Evolutionary conservation across 2,888 invertebrate species (phyloP).

Genomic region (Agriopis leucophaearia): DNA sequence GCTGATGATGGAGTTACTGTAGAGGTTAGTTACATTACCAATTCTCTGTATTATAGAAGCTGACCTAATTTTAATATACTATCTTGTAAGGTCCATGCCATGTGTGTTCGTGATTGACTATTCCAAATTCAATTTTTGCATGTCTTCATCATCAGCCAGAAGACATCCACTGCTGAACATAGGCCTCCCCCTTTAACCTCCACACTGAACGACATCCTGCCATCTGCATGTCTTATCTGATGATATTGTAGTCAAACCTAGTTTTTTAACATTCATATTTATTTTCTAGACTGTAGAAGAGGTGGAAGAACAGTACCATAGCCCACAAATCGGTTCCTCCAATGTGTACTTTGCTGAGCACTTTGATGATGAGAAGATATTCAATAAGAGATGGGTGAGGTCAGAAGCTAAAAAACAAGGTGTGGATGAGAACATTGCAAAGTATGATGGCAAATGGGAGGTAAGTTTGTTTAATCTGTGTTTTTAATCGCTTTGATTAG

Average conservation of each 20-base stretch:
- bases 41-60: constrained; percentile 21
- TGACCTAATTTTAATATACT: constrained; percentile 40
- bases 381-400: constrained; percentile 93
- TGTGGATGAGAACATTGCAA: constrained; percentile 95
- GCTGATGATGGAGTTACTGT: constrained; percentile 71
- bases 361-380: constrained; percentile 92
- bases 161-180: no score
- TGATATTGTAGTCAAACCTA: neutral
- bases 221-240: neutral
- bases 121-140: neutral
- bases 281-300: constrained; percentile 67
- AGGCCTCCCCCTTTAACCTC: no score
- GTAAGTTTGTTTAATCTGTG: constrained; percentile 53
- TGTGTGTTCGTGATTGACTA: neutral
- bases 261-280: neutral
- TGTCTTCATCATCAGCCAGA: neutral
- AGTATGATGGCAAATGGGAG: constrained; percentile 96
- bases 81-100: neutral
- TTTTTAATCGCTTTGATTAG: constrained; percentile 1
- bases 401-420: constrained; percentile 97
- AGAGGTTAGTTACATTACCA: constrained; percentile 70
- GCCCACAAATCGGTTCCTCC: constrained; percentile 88
- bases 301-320: constrained; percentile 88
- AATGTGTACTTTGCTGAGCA: constrained; percentile 93
- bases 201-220: no score